Percentiles rank a stretch among this genome's conserved stretches.
Evolutionary conservation across 1,140 invertebrate species (phyloP).

Genomic region (Andricus grossulariae): DNA sequence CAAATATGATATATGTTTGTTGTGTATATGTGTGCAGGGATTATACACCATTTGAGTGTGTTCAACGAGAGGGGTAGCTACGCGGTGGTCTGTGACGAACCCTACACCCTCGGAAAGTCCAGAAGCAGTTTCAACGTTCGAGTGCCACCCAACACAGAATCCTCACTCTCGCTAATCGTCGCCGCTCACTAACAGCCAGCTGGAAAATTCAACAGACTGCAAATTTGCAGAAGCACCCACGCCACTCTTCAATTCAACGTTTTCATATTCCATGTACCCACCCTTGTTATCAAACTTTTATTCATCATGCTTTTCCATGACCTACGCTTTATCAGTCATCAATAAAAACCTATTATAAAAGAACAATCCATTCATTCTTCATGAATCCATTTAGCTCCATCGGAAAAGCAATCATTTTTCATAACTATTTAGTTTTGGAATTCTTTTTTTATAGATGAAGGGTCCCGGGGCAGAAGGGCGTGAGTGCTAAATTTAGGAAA

Average conservation of each 20-base stretch:
- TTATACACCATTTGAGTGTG: conserved; percentile 63
- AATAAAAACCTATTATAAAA: neutral
- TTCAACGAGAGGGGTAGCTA: conserved; percentile 64
- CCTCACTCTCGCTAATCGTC: conserved; percentile 57
- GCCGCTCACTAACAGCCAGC: conserved; percentile 59
- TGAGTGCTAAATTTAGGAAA: too few species aligned
- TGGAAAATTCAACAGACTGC: neutral
- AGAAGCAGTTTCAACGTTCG: conserved; percentile 61
- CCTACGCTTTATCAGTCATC: neutral
- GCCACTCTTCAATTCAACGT: neutral
- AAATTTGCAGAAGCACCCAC: neutral
- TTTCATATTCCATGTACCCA: neutral
- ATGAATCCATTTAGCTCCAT: neutral
- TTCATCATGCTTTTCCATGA: neutral
- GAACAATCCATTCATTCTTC: neutral
- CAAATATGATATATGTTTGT: conserved; percentile 2
- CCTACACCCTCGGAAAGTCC: conserved; percentile 60
- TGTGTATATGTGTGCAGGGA: conserved; percentile 51
- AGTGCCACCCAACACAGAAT: conserved; percentile 60
- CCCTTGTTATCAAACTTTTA: neutral
- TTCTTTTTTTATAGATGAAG: too few species aligned
- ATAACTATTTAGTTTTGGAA: too few species aligned
- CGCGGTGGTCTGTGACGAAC: conserved; percentile 66
- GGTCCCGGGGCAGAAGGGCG: too few species aligned
- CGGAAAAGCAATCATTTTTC: too few species aligned